Conservation (phyloP, 2,113 vertebrate genomes). For the Vombatus ursinus region DNA sequence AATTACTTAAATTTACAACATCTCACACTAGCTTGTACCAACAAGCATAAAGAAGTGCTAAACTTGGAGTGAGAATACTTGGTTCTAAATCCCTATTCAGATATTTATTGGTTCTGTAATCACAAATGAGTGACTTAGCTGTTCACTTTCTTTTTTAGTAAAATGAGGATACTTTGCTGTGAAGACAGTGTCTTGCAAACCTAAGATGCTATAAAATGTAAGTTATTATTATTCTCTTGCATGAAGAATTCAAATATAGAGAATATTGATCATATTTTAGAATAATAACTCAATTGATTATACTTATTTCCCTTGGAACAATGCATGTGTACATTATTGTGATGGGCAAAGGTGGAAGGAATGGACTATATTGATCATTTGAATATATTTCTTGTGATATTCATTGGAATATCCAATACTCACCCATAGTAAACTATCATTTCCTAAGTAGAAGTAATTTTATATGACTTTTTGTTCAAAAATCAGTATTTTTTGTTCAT, state of each 20-base stretch:
- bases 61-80: neutral
- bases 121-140: neutral
- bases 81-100: neutral
- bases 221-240: neutral
- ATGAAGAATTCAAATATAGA: neutral
- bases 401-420: neutral
- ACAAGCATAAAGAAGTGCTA: neutral
- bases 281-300: neutral
- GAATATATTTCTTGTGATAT: neutral
- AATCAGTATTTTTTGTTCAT: neutral
- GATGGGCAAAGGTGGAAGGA: neutral
- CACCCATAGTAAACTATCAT: neutral
- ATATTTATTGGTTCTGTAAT: neutral
- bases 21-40: neutral
- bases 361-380: neutral
- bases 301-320: neutral
- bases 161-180: neutral
- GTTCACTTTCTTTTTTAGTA: neutral
- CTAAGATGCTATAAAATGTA: neutral
- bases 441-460: neutral
- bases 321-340: neutral
- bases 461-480: neutral
- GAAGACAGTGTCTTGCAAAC: neutral
- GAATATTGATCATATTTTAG: neutral
- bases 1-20: neutral